Percentiles rank a stretch among this genome's conserved stretches.
phyloP scores from a whole-genome alignment of 2,797 vertebrate species.

The Gadopsis marmoratus region DNA sequence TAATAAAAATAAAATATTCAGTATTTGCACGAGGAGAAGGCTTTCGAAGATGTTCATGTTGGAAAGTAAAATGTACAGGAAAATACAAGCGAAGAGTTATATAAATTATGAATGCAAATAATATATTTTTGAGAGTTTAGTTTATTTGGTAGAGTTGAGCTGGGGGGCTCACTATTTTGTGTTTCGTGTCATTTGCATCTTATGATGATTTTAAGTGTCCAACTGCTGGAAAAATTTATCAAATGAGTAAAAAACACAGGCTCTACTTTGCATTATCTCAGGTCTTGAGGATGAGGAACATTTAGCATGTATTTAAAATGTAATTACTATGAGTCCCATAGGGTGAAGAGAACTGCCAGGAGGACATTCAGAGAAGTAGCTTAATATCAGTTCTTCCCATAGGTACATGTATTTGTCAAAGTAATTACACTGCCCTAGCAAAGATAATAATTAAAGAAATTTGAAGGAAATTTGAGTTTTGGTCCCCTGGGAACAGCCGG shows the following conservation, averaged over 20 bases:
- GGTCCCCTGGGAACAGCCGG: constrained; percentile 48
- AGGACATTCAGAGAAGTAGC: constrained; percentile 49
- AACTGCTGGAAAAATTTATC: constrained; percentile 32
- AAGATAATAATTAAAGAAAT: constrained; percentile 67
- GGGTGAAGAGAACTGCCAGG: constrained; percentile 45
- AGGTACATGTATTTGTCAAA: constrained; percentile 57
- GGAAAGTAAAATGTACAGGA: no score
- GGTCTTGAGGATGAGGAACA: constrained; percentile 48
- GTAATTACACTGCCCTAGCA: constrained; percentile 57
- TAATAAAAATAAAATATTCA: no score
- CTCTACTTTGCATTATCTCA: constrained; percentile 40
- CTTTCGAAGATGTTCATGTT: no score
- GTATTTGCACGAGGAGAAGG: no score
- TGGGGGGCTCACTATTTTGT: no score
- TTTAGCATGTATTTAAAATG: constrained; percentile 65
- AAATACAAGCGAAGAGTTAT: no score
- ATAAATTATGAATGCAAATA: not conserved
- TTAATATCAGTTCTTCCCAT: constrained; percentile 54
- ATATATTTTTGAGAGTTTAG: not conserved
- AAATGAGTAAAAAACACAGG: constrained; percentile 36
- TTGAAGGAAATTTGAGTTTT: constrained; percentile 54
- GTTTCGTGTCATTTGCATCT: not conserved
- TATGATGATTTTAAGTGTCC: constrained; percentile 34
- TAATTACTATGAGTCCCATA: constrained; percentile 58
- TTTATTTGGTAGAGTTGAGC: no score